Evolutionary conservation across 1,140 invertebrate species (phyloP), one percentile per base, ranked within the genome.

Genomic region (Drosophila sechellia): DNA sequence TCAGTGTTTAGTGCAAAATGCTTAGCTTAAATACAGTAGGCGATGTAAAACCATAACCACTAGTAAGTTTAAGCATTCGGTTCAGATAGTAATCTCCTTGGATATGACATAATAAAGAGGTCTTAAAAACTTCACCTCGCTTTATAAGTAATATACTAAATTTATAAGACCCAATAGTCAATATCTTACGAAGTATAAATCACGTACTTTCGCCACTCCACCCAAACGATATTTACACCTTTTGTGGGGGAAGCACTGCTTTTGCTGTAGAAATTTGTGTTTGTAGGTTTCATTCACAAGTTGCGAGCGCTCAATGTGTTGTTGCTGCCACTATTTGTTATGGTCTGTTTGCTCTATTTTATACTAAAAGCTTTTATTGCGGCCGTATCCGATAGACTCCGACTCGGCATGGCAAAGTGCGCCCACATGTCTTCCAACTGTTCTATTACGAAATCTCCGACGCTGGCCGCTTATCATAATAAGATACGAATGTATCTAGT

Each of bases 311-410:
- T 22, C n/a, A 8, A 20, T 17, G 42, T 57, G 48, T 54, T 43
- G 52, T 42, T 55, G 40, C 35, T 63, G 78, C 37, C 64, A 69
- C 52, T 69, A 49, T 72, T 72, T 78, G 83, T 77, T 80, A 85
- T 85, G 80, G 57, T 85, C 80, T 72, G 81, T 68, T 85, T 85
- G 81, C 81, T 77, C 81, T 74, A 85, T 72, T 79, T 85, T 60
- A 68, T 63, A 76, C 64, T 75, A 65, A 63, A 73, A 73, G 69
- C 74, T 79, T 78, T 69, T 55, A 80, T 75, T 70, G 45, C 56
- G 48, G 12, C 43, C 15, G 77, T 49, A 65, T 55, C 53, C 58
- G 43, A 63, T 56, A n/a, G n/a, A n/a, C n/a, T n/a, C n/a, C n/a
- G n/a, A 56, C 20, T 43, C 53, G 13, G 17, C 34, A 31, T 46